phyloP scores from a whole-genome alignment of 2,888 invertebrate species.

The Pachliopta kotzebuea region DNA sequence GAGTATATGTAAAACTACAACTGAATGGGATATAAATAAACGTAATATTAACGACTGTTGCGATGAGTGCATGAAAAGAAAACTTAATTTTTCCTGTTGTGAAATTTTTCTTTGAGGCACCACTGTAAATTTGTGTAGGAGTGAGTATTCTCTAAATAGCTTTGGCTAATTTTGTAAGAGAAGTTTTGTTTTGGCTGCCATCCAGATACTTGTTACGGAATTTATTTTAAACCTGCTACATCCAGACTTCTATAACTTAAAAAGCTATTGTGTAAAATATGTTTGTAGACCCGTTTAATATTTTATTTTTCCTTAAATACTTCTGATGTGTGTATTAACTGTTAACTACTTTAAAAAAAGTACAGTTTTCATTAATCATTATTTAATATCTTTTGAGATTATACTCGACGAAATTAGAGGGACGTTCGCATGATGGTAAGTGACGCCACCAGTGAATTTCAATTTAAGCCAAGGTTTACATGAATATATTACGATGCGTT shows the following conservation, averaged over 20 bases:
- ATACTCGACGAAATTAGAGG: no score
- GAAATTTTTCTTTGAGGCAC: not conserved
- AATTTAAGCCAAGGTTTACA: no score
- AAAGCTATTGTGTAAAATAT: slow-evolving; percentile 61
- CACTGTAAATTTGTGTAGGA: not conserved
- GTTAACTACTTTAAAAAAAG: not conserved
- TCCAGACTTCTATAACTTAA: slow-evolving; percentile 21
- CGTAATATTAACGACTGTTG: no score
- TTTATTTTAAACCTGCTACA: slow-evolving; percentile 25
- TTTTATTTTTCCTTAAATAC: not conserved
- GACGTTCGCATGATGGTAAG: no score
- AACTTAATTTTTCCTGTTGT: not conserved
- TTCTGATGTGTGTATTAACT: not conserved
- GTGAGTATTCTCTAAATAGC: slow-evolving; percentile 16
- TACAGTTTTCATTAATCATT: no score
- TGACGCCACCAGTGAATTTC: no score
- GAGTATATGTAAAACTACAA: no score
- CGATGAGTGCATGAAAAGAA: not conserved
- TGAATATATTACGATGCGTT: no score
- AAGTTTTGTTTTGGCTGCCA: slow-evolving; percentile 23
- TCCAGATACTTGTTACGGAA: slow-evolving; percentile 25
- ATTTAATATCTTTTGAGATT: no score
- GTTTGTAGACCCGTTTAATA: not conserved
- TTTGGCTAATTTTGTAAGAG: slow-evolving; percentile 19
- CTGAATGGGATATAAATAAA: no score